A percentile compares a stretch with the other conserved stretches of the same genome.
These are phyloP conservation scores for Eretmocerus hayati DNA, from an alignment of 2,888 invertebrate genomes.

Conservation along the genomic window DNA sequence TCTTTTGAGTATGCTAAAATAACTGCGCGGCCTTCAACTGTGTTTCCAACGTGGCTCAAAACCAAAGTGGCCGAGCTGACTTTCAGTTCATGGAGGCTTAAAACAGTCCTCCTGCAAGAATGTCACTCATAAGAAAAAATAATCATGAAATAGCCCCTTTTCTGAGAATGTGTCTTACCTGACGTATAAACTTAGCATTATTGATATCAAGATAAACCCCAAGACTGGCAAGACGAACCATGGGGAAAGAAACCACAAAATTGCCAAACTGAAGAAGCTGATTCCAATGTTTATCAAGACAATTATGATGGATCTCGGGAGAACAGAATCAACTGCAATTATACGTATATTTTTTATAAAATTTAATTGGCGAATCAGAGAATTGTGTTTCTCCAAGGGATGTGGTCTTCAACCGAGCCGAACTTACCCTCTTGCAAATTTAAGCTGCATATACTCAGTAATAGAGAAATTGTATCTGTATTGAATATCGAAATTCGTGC, in stretches of 20 bases:
- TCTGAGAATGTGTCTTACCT: slow-evolving; percentile 24
- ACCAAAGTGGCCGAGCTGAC: slow-evolving; percentile 29
- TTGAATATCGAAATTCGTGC: slow-evolving; percentile 50
- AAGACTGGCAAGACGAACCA: slow-evolving; percentile 47
- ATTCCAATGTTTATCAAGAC: slow-evolving; percentile 52
- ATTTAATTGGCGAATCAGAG: too few species aligned
- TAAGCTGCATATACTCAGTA: slow-evolving; percentile 51
- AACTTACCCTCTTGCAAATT: slow-evolving; percentile 52
- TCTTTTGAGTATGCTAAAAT: slow-evolving; percentile 34
- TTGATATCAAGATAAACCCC: slow-evolving; percentile 43
- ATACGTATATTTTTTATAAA: neutral
- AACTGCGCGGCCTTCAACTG: slow-evolving; percentile 29
- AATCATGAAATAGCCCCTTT: too few species aligned
- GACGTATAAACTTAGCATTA: slow-evolving; percentile 42
- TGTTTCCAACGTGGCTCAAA: slow-evolving; percentile 30
- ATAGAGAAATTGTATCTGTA: slow-evolving; percentile 48
- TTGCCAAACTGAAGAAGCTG: slow-evolving; percentile 45
- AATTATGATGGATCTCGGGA: slow-evolving; percentile 52
- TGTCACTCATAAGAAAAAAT: too few species aligned
- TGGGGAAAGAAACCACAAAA: slow-evolving; percentile 49
- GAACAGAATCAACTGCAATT: slow-evolving; percentile 49
- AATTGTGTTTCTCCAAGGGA: too few species aligned
- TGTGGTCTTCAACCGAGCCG: neutral
- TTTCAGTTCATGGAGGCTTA: slow-evolving; percentile 28
- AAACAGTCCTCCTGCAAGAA: slow-evolving; percentile 25